Percentiles rank a stretch among this genome's conserved stretches.
Conservation (phyloP, 2,113 vertebrate species). For the Oplegnathus fasciatus region DNA sequence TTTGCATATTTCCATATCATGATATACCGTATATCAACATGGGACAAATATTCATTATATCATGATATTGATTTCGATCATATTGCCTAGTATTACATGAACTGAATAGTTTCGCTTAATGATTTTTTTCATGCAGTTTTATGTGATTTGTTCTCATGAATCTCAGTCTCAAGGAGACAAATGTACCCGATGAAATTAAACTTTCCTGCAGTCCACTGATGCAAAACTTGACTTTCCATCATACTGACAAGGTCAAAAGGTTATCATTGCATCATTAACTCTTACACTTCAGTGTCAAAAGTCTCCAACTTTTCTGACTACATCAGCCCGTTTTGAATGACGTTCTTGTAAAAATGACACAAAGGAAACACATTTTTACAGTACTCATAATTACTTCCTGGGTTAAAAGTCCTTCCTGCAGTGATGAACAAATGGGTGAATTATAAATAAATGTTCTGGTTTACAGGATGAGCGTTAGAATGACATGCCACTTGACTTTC, state of each 20-base stretch:
- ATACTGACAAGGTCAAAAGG: not conserved
- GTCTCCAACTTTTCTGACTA: not conserved
- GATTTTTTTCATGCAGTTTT: not conserved
- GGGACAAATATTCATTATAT: not conserved
- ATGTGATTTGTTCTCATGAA: not conserved
- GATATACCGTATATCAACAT: not conserved
- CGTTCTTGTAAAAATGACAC: not conserved
- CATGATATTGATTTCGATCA: not conserved
- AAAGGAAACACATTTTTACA: not conserved
- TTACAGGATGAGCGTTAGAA: not conserved
- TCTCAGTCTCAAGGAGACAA: not conserved
- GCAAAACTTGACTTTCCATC: constrained; percentile 12
- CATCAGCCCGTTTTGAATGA: not conserved
- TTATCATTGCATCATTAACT: not conserved
- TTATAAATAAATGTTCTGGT: not conserved
- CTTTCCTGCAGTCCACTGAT: not conserved
- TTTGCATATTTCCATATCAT: not conserved
- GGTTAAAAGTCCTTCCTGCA: not conserved
- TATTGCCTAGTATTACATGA: not conserved
- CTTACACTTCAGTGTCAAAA: not conserved
- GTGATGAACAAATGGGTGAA: not conserved
- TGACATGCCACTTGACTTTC: not conserved
- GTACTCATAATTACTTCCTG: not conserved
- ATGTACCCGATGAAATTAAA: not conserved
- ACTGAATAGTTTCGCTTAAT: not conserved